Conservation (phyloP, 2,888 invertebrate genomes). For the Myopa tessellatipennis region DNA sequence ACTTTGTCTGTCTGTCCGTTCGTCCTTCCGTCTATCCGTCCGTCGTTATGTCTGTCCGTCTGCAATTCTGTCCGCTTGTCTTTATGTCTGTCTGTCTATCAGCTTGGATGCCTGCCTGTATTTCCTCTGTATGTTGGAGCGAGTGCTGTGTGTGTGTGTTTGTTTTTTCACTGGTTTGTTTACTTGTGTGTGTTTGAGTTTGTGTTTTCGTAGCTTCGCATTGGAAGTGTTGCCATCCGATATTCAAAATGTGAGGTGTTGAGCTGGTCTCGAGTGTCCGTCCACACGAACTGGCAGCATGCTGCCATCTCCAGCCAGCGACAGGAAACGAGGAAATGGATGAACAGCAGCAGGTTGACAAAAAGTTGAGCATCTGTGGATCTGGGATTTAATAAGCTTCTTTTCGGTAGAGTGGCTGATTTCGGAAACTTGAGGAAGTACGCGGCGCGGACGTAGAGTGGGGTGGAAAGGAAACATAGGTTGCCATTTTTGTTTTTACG, state of each 20-base stretch:
- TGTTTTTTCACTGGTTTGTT: neutral
- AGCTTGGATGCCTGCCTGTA: neutral
- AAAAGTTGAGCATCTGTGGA: neutral
- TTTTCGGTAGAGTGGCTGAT: too few relatives aligned
- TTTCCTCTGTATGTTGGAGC: neutral
- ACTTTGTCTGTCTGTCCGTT: neutral
- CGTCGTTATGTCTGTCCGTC: neutral
- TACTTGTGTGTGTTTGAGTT: neutral
- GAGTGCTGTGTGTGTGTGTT: neutral
- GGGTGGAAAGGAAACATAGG: too few relatives aligned
- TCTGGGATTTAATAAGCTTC: conserved; percentile 10
- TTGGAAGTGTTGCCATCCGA: neutral
- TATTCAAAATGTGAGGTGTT: neutral
- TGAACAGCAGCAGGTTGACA: neutral
- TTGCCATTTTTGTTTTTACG: neutral
- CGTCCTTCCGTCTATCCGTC: neutral
- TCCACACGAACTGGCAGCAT: too few relatives aligned
- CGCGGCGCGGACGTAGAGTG: too few relatives aligned
- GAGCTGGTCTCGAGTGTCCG: neutral
- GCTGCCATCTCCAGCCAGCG: too few relatives aligned
- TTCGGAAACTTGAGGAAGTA: too few relatives aligned
- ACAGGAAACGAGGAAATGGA: neutral
- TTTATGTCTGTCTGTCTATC: neutral
- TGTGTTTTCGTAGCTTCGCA: neutral
- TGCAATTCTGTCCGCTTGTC: neutral